phyloP scores from a whole-genome alignment of 2,888 invertebrate species.

The Panorpa germanica region DNA sequence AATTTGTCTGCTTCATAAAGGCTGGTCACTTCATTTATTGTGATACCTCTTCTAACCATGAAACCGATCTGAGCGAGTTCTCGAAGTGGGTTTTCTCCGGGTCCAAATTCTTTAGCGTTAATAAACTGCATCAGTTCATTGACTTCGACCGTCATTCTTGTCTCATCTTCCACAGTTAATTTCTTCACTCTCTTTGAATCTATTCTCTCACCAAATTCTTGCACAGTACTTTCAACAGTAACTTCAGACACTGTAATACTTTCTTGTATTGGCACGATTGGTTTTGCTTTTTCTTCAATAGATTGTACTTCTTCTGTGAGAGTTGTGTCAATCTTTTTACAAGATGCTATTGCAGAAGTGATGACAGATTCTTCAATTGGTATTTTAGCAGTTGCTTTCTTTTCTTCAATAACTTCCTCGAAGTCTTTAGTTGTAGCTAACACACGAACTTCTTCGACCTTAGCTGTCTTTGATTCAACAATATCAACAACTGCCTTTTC shows the following conservation, averaged over 20 bases:
- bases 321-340: slow-evolving; percentile 41
- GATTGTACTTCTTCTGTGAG: slow-evolving; percentile 21
- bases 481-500: slow-evolving; percentile 20
- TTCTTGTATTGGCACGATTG: slow-evolving; percentile 32
- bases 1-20: slow-evolving; percentile 64
- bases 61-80: slow-evolving; percentile 72
- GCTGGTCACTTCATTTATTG: slow-evolving; percentile 55
- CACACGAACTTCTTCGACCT: slow-evolving; percentile 25
- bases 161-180: slow-evolving; percentile 32
- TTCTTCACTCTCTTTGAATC: slow-evolving; percentile 33
- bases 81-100: slow-evolving; percentile 56
- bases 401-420: slow-evolving; percentile 32
- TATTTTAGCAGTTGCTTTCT: slow-evolving; percentile 32
- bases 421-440: slow-evolving; percentile 22
- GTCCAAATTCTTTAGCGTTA: slow-evolving; percentile 60
- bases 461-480: slow-evolving; percentile 27
- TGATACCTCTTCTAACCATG: slow-evolving; percentile 54
- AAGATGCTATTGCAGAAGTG: slow-evolving; percentile 38
- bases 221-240: slow-evolving; percentile 31
- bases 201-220: slow-evolving; percentile 32
- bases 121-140: slow-evolving; percentile 54
- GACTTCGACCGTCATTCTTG: slow-evolving; percentile 47
- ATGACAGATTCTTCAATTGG: slow-evolving; percentile 36
- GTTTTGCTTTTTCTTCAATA: slow-evolving; percentile 27
- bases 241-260: slow-evolving; percentile 36